A percentile compares a stretch with the other conserved stretches of the same genome.
Evolutionary conservation across 2,797 vertebrate genomes (phyloP).

Genomic region (Liasis olivaceus): DNA sequence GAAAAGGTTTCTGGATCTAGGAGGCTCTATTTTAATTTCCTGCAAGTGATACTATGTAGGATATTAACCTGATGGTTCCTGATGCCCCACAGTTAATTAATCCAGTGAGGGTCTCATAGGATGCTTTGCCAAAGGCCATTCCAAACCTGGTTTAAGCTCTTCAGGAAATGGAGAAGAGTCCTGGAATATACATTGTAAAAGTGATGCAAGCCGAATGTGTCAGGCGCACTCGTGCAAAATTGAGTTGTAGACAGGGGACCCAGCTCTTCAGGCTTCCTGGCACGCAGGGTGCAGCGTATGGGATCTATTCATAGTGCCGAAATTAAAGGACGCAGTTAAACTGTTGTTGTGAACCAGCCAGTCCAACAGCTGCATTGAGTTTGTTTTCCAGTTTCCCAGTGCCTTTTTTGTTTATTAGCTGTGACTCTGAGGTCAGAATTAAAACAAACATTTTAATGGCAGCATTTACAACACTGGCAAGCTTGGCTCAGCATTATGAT

Average conservation of each 20-base stretch:
- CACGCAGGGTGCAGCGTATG: conserved; percentile 63
- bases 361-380: conserved; percentile 84
- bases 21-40: neutral
- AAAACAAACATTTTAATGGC: conserved; percentile 82
- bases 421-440: conserved; percentile 82
- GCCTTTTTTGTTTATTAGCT: conserved; percentile 87
- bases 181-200: conserved; percentile 61
- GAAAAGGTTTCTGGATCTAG: neutral
- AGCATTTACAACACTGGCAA: conserved; percentile 72
- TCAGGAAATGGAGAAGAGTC: conserved; percentile 43
- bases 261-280: conserved; percentile 43
- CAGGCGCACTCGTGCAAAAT: conserved; percentile 65
- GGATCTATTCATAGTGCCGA: conserved; percentile 77
- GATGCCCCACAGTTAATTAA: neutral
- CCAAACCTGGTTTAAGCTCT: neutral
- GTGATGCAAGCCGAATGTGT: conserved; percentile 63
- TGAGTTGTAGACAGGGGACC: conserved; percentile 34
- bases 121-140: neutral
- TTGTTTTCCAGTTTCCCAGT: conserved; percentile 81
- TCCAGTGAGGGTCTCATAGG: too few species aligned
- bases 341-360: conserved; percentile 77
- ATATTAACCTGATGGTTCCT: too few species aligned
- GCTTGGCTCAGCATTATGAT: conserved; percentile 33
- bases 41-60: too few species aligned
- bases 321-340: conserved; percentile 81